A percentile compares a stretch with the other conserved stretches of the same genome.
These are phyloP conservation scores for Aix galericulata DNA, from an alignment of 2,113 vertebrate genomes.

Conservation along the genomic window DNA sequence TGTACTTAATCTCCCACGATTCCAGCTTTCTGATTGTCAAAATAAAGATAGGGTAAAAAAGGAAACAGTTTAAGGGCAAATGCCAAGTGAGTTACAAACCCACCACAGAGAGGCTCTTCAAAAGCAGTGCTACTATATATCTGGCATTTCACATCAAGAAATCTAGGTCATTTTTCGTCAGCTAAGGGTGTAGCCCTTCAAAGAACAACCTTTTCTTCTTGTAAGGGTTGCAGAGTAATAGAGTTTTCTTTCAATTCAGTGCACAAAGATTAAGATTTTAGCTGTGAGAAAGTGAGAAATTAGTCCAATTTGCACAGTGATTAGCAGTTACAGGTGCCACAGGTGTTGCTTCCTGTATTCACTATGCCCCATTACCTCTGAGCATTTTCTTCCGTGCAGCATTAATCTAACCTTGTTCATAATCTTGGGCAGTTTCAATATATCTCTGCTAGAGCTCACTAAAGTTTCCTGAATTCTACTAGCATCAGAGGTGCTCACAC, in stretches of 20 bases:
- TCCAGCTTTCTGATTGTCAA: not conserved
- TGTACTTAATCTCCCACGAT: not conserved
- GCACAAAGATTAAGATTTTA: not conserved
- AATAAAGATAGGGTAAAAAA: not conserved
- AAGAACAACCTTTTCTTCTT: not conserved
- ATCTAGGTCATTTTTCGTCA: accelerated
- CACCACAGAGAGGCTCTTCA: not conserved
- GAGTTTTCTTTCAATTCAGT: not conserved
- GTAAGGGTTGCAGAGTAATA: not conserved
- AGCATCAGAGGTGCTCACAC: not conserved
- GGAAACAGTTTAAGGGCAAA: not conserved
- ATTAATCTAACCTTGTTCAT: not conserved
- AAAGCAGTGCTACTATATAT: not conserved
- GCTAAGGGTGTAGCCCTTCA: not conserved
- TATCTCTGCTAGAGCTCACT: not conserved
- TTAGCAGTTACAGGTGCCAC: not conserved
- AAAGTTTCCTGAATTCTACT: not conserved
- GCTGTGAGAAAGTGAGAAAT: not conserved
- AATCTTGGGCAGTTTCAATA: accelerated
- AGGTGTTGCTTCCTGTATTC: not conserved
- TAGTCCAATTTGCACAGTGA: not conserved
- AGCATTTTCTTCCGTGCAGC: not conserved
- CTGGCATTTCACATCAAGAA: not conserved
- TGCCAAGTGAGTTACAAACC: not conserved
- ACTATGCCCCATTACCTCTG: not conserved